Base-by-base conservation (phyloP, 2,888 invertebrate genomes). In the Mythimna pallens region DNA sequence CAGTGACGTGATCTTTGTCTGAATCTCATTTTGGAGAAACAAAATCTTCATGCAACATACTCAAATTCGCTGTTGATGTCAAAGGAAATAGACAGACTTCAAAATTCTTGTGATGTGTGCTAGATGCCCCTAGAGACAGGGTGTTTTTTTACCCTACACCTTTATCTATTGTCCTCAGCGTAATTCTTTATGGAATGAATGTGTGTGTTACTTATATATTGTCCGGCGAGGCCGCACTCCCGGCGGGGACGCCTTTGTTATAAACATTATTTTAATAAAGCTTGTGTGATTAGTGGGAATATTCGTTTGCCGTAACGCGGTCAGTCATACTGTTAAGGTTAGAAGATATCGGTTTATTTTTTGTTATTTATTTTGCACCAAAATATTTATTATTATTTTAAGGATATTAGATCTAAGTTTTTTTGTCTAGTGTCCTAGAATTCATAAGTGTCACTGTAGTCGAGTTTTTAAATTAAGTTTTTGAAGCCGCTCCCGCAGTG, bases 151-250 rank as follows among this genome's bases (percentile, higher is more conserved):
- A 88, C 89, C 93, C 92, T 90, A 84, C 85, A 90, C 92, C 91
- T 90, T 87, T 91, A 91, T 91, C 88, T 93, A 92, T 93, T 89
- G 92, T 93, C 93, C 89, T 78, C 85, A 88, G 89, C 90, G 88
- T 89, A 94, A 94, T 94, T 95, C 91, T 94, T 95, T 93, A 94
- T 95, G 95, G 95, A 94, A 95, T 95, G 94, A 93, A 95, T 95
- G 95, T 92, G 93, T 92, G 92, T 93, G 92, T 84, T 86, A 87
- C 74, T 85, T 86, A 82, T 82, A 61, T 88, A 84, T 83, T 85
- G 86, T 86, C 80, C 74, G 76, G 80, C 85, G 79, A 73, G 52
- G 52, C 54, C 68, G 77, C 86, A 81, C 80, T 84, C 84, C 88
- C 85, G 91, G 90, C 89, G 92, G 92, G 88, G 80, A 79, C 81